These are phyloP conservation scores for Bathynomus jamesi DNA, from an alignment of 1,140 invertebrate genomes.

Conservation along the genomic window DNA sequence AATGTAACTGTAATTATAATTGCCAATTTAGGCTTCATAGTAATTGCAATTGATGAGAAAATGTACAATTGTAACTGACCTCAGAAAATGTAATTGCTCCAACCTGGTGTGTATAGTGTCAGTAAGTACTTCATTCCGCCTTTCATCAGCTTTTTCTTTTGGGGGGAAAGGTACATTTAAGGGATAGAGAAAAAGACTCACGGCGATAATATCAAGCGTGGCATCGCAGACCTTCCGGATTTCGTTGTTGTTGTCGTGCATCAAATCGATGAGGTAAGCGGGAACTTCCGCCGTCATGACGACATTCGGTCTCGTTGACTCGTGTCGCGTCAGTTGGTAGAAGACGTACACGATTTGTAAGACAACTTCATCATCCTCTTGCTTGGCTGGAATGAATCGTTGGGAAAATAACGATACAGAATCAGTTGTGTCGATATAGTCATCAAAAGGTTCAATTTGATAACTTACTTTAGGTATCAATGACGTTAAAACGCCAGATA, in stretches of 20 bases:
- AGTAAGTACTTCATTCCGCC: not conserved
- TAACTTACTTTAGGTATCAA: too few relatives aligned
- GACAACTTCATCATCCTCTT: conserved; percentile 95
- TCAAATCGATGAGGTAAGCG: conserved; percentile 92
- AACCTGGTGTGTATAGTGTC: not conserved
- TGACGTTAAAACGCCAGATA: too few relatives aligned
- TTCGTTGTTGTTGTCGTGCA: conserved; percentile 92
- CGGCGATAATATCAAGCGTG: conserved; percentile 83
- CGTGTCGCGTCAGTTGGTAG: conserved; percentile 80
- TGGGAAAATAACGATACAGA: conserved; percentile 29
- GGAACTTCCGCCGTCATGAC: conserved; percentile 76
- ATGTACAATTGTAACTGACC: too few relatives aligned
- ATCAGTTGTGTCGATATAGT: too few relatives aligned
- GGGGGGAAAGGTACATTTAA: not conserved
- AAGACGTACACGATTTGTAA: conserved; percentile 89
- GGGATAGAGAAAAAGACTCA: conserved; percentile 43
- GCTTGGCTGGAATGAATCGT: conserved; percentile 70
- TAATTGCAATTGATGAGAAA: too few relatives aligned
- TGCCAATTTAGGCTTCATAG: too few relatives aligned
- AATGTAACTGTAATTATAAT: too few relatives aligned
- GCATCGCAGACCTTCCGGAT: conserved; percentile 86
- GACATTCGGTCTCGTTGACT: conserved; percentile 69
- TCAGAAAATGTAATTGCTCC: not conserved
- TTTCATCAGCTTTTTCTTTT: not conserved
- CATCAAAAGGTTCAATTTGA: too few relatives aligned